Evolutionary conservation across 2,113 vertebrate species (phyloP).

Genomic region (Galeopterus variegatus): DNA sequence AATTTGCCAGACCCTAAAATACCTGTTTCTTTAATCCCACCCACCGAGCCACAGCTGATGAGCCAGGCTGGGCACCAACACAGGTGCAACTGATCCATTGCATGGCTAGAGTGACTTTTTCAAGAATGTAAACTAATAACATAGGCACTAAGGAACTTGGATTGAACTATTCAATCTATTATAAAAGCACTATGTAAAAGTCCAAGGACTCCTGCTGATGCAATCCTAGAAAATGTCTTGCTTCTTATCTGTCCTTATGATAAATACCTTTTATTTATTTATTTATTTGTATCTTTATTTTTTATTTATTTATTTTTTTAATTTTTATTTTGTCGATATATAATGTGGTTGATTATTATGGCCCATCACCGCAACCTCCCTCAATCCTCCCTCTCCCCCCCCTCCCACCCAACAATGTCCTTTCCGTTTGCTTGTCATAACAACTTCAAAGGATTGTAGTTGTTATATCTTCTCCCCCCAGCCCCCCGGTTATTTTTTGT

Average conservation of each 20-base stretch:
- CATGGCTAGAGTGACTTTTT: neutral
- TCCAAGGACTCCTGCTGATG: neutral
- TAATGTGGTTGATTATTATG: too few relatives aligned
- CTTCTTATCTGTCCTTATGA: neutral
- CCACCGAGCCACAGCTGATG: neutral
- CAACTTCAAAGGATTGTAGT: too few relatives aligned
- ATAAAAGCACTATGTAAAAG: neutral
- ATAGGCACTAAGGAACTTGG: neutral
- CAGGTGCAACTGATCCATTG: neutral
- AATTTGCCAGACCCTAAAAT: neutral
- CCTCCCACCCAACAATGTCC: too few relatives aligned
- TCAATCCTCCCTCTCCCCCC: too few relatives aligned
- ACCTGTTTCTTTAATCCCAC: neutral
- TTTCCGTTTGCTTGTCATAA: too few relatives aligned
- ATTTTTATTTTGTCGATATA: too few relatives aligned
- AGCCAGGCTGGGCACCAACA: neutral
- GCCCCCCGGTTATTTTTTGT: too few relatives aligned
- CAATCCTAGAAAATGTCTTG: neutral
- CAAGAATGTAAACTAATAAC: neutral
- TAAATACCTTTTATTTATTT: neutral
- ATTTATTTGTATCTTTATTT: too few relatives aligned
- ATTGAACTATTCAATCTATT: neutral
- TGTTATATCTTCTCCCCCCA: too few relatives aligned
- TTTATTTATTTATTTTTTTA: too few relatives aligned
- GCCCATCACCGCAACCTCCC: too few relatives aligned